phyloP scores from a whole-genome alignment of 2,797 vertebrate species.

The Chelonia mydas region DNA sequence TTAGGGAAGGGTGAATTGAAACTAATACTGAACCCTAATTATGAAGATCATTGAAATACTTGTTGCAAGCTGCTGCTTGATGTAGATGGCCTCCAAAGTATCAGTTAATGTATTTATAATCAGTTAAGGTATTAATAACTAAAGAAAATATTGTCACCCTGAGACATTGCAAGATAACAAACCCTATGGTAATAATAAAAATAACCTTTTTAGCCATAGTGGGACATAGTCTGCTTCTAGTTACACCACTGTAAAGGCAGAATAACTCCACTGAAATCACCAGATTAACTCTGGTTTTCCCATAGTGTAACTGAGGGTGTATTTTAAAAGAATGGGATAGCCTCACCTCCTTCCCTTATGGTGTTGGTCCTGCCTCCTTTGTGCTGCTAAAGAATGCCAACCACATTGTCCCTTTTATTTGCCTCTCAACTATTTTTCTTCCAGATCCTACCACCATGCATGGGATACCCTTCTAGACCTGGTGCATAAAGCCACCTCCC shows the following conservation, averaged over 20 bases:
- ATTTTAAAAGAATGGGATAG: neutral
- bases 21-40: neutral
- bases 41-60: neutral
- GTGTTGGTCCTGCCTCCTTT: neutral
- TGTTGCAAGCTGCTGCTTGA: neutral
- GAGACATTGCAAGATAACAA: neutral
- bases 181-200: neutral
- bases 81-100: neutral
- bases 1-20: neutral
- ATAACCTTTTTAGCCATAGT: neutral
- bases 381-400: neutral
- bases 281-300: neutral
- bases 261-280: neutral
- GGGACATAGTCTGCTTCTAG: neutral
- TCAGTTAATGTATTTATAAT: neutral
- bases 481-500: neutral
- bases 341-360: neutral
- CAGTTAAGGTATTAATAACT: neutral
- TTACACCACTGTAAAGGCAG: neutral
- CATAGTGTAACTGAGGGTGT: neutral
- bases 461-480: neutral
- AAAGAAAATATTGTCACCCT: neutral
- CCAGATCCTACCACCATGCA: neutral
- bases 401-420: neutral
- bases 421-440: neutral